These are phyloP conservation scores for Thaumetopoea pityocampa DNA, from an alignment of 1,140 invertebrate genomes.

Conservation along the genomic window DNA sequence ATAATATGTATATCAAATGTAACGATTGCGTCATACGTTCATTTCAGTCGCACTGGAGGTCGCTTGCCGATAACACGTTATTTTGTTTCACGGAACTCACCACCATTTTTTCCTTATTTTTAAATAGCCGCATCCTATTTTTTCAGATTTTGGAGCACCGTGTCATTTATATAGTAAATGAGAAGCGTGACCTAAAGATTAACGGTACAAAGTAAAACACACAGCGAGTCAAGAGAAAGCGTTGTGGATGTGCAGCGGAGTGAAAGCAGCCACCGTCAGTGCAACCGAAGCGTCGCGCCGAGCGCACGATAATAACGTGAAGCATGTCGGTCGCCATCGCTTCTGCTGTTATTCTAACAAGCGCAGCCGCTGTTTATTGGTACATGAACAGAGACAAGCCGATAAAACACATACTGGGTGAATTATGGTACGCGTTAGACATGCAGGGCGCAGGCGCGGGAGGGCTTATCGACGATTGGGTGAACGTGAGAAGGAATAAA, in stretches of 20 bases:
- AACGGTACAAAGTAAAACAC: conserved; percentile 56
- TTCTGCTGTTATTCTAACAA: conserved; percentile 34
- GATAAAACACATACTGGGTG: conserved; percentile 50
- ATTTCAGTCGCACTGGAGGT: conserved; percentile 19
- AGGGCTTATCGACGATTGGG: conserved; percentile 65
- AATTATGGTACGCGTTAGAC: conserved; percentile 50
- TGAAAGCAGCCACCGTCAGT: conserved; percentile 57
- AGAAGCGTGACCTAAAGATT: conserved; percentile 31
- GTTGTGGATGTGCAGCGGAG: conserved; percentile 56
- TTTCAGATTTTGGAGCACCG: conserved; percentile 1
- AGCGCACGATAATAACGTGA: conserved; percentile 50
- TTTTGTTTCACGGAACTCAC: not conserved
- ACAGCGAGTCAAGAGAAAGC: conserved; percentile 57
- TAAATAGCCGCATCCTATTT: too few relatives aligned
- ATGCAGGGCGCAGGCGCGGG: conserved; percentile 63
- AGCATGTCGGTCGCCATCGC: conserved; percentile 55
- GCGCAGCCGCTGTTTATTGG: conserved; percentile 50
- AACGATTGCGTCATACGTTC: conserved; percentile 19
- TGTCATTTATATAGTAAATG: conserved; percentile 8
- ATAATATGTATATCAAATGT: conserved; percentile 6
- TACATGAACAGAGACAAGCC: conserved; percentile 64
- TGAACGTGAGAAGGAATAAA: conserved; percentile 58
- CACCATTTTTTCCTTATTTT: conserved; percentile 5
- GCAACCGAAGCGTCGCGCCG: conserved; percentile 39
- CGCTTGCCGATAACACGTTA: conserved; percentile 22